Evolutionary conservation across 2,113 vertebrate genomes (phyloP).

Genomic region (Potamarius usumacintae): DNA sequence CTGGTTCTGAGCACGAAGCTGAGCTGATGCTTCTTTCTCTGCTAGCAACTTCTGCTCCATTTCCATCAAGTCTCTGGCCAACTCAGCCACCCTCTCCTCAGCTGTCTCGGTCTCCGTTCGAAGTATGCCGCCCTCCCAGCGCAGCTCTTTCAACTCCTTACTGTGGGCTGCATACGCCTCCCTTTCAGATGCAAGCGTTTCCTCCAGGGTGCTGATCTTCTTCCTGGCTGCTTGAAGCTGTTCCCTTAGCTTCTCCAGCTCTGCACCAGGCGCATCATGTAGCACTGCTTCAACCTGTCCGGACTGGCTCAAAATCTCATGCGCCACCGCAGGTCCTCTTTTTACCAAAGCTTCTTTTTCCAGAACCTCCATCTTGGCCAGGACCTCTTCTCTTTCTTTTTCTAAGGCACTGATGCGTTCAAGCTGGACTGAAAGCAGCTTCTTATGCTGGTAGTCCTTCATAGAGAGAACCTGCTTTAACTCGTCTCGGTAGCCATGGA

Average conservation of each 20-base stretch:
- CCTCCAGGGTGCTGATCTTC: conserved; percentile 69
- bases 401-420: conserved; percentile 78
- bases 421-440: conserved; percentile 81
- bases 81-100: conserved; percentile 91
- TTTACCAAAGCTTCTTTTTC: conserved; percentile 58
- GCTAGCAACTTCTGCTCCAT: conserved; percentile 84
- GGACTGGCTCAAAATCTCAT: conserved; percentile 80
- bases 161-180: conserved; percentile 62
- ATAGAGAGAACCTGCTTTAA: conserved; percentile 88
- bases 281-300: conserved; percentile 64
- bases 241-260: conserved; percentile 73
- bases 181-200: conserved; percentile 74
- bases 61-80: conserved; percentile 86
- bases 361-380: conserved; percentile 57
- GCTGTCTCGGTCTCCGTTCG: conserved; percentile 91
- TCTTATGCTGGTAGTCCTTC: conserved; percentile 92
- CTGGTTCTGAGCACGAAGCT: conserved; percentile 81
- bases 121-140: conserved; percentile 89
- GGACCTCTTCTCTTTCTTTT: conserved; percentile 66
- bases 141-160: conserved; percentile 83
- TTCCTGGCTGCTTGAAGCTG: conserved; percentile 73
- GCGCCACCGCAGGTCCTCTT: conserved; percentile 77
- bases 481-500: conserved; percentile 85
- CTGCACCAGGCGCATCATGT: conserved; percentile 75
- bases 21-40: conserved; percentile 78